These are phyloP conservation scores for Hydropsyche tenuis DNA, from an alignment of 1,140 invertebrate species.

Conservation along the genomic window DNA sequence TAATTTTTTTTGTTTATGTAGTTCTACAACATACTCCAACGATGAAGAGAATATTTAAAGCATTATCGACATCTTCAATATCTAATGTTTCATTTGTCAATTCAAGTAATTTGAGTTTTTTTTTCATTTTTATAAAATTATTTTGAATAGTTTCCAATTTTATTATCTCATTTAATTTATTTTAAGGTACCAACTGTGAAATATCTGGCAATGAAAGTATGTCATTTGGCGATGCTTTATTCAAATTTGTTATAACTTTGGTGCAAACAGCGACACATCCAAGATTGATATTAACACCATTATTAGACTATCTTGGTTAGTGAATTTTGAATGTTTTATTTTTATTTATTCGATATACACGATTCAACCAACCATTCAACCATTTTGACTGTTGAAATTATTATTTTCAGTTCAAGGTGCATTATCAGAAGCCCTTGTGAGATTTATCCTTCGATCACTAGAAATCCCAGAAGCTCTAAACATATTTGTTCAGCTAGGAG, in stretches of 20 bases:
- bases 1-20: slow-evolving; percentile 53
- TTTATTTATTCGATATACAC: not conserved
- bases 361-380: too few relatives aligned
- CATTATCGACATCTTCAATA: slow-evolving; percentile 73
- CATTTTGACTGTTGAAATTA: too few relatives aligned
- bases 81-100: slow-evolving; percentile 69
- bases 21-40: slow-evolving; percentile 78
- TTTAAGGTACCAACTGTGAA: slow-evolving; percentile 51
- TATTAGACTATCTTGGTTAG: slow-evolving; percentile 78
- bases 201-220: slow-evolving; percentile 65
- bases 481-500: slow-evolving; percentile 57
- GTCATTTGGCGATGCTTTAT: slow-evolving; percentile 83
- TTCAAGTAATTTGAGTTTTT: slow-evolving; percentile 53
- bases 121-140: slow-evolving; percentile 24
- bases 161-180: slow-evolving; percentile 18
- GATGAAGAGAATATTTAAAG: slow-evolving; percentile 81
- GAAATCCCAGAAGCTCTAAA: slow-evolving; percentile 56
- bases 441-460: slow-evolving; percentile 56
- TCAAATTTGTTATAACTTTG: slow-evolving; percentile 78
- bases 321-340: slow-evolving; percentile 42
- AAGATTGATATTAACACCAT: slow-evolving; percentile 73
- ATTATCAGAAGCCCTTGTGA: slow-evolving; percentile 59
- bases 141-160: slow-evolving; percentile 38
- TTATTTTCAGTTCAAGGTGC: slow-evolving; percentile 43
- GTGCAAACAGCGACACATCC: slow-evolving; percentile 75